Percentiles rank a stretch among this genome's conserved stretches.
phyloP scores from a whole-genome alignment of 1,140 invertebrate species.

The Nomia melanderi region DNA sequence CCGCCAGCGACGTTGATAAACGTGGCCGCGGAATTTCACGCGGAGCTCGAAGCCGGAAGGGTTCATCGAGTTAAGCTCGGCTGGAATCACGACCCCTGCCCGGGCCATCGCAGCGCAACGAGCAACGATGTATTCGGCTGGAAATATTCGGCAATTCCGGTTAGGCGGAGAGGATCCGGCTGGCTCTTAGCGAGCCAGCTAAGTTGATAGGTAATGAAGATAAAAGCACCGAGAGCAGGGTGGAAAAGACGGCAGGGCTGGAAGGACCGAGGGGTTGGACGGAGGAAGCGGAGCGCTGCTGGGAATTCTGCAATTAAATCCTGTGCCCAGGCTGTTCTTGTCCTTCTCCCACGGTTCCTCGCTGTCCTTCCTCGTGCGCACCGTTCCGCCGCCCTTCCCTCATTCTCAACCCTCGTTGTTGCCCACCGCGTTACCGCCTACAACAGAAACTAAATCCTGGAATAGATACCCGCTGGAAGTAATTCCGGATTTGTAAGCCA shows the following conservation, averaged over 20 bases:
- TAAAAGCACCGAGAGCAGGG: slow-evolving; percentile 37
- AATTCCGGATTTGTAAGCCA: slow-evolving; percentile 65
- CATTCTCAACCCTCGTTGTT: slow-evolving; percentile 7
- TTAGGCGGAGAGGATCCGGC: slow-evolving; percentile 20
- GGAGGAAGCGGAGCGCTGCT: slow-evolving; percentile 3
- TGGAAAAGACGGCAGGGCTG: neutral
- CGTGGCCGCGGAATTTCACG: slow-evolving; percentile 25
- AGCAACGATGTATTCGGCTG: slow-evolving; percentile 21
- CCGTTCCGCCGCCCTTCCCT: neutral
- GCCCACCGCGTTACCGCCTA: slow-evolving; percentile 36
- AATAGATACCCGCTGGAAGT: slow-evolving; percentile 50
- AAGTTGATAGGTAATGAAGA: slow-evolving; percentile 65
- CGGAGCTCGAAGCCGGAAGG: slow-evolving; percentile 13
- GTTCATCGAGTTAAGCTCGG: slow-evolving; percentile 60
- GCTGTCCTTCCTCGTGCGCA: neutral
- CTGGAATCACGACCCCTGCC: slow-evolving; percentile 48
- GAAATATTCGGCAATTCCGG: slow-evolving; percentile 55
- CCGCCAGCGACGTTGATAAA: slow-evolving; percentile 21
- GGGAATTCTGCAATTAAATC: slow-evolving; percentile 65
- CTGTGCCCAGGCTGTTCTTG: slow-evolving; percentile 4
- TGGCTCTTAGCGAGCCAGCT: slow-evolving; percentile 32
- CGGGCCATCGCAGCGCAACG: neutral
- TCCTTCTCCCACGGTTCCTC: slow-evolving; percentile 15
- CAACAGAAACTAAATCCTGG: slow-evolving; percentile 56
- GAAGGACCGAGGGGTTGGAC: neutral